phyloP scores from a whole-genome alignment of 2,888 invertebrate species.

The Nomada lathburiana region DNA sequence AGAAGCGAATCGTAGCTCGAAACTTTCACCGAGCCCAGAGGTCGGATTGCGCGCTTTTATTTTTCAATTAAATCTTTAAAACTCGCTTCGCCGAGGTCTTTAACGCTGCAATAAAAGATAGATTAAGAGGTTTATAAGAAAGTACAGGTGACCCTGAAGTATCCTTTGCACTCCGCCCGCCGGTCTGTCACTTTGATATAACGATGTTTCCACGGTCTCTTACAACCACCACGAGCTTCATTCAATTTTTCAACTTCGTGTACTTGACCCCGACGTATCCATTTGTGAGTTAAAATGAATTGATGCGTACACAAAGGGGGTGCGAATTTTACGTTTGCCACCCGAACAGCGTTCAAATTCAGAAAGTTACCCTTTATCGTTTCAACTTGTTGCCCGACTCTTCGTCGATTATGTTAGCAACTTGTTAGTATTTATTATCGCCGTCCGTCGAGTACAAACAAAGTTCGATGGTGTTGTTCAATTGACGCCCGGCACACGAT shows the following conservation, averaged over 20 bases:
- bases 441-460: not conserved
- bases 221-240: not conserved
- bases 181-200: slow-evolving; percentile 1
- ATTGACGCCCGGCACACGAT: not conserved
- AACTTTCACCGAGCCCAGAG: too few relatives aligned
- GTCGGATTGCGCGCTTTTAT: not conserved
- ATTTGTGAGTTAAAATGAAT: not conserved
- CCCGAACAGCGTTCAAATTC: not conserved
- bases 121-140: not conserved
- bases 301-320: not conserved
- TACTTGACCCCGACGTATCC: not conserved
- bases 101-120: not conserved
- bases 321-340: too few relatives aligned
- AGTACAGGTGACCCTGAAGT: slow-evolving; percentile 1
- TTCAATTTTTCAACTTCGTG: not conserved
- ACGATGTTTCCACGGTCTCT: not conserved
- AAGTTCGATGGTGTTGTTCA: not conserved
- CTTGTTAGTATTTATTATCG: not conserved
- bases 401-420: not conserved
- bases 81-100: not conserved
- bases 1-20: not conserved
- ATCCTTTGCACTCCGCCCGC: not conserved
- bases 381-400: not conserved
- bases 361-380: not conserved
- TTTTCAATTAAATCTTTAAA: not conserved